Conservation (phyloP, 2,888 invertebrate genomes). For the Aelia acuminata region DNA sequence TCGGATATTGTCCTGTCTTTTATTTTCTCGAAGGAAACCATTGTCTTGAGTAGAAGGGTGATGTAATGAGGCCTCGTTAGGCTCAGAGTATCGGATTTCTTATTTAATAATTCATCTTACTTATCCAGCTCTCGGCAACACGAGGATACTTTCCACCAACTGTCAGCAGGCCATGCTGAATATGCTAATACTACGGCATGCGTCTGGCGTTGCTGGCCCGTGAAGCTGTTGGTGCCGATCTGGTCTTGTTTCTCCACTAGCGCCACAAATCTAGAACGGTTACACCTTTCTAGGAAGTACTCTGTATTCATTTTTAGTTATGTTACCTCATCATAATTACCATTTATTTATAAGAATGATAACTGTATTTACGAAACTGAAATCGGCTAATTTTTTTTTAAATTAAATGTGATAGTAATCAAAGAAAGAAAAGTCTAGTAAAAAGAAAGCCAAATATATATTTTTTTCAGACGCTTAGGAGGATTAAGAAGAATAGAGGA, state of each 20-base stretch:
- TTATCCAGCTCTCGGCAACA: neutral
- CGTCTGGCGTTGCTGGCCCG: constrained; percentile 1
- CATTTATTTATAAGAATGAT: neutral
- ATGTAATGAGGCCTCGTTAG: neutral
- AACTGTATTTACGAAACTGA: too few species aligned
- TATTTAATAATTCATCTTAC: constrained; percentile 1
- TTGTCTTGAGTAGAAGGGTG: neutral
- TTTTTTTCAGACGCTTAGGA: too few species aligned
- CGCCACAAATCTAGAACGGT: neutral
- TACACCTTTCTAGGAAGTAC: neutral
- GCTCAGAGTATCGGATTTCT: neutral
- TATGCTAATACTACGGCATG: neutral
- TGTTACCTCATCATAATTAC: neutral
- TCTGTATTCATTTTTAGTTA: neutral
- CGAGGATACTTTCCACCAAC: neutral
- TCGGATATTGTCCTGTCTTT: neutral
- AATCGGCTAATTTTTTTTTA: too few species aligned
- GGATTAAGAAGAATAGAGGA: too few species aligned
- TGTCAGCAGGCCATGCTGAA: neutral
- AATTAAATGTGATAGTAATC: too few species aligned
- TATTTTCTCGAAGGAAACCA: neutral
- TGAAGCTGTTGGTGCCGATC: neutral
- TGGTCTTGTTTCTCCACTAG: neutral
- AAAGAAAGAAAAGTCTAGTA: too few species aligned
- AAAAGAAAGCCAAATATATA: too few species aligned